These are phyloP conservation scores for Ageneiosus marmoratus DNA, from an alignment of 2,113 vertebrate species.

Conservation along the genomic window DNA sequence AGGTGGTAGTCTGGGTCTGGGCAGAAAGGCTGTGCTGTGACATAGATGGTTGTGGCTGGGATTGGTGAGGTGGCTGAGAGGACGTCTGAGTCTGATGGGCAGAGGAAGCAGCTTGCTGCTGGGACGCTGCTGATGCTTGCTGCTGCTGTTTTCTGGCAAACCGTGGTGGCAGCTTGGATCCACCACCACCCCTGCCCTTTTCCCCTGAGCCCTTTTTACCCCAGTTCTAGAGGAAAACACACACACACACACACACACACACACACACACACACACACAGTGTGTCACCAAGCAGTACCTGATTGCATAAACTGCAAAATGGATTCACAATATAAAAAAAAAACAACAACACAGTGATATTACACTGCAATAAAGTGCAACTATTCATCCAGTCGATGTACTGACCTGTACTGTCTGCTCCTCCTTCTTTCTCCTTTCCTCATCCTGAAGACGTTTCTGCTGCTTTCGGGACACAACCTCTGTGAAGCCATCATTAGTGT, in stretches of 20 bases:
- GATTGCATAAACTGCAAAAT: background rate
- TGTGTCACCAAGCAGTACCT: background rate
- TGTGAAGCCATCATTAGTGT: conserved; percentile 92
- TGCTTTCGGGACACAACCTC: conserved; percentile 98
- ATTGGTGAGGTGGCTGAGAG: conserved; percentile 48
- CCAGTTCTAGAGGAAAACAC: conserved; percentile 82
- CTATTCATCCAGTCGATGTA: background rate
- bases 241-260: too few relatives aligned
- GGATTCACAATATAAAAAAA: background rate
- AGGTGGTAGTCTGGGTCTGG: conserved; percentile 59
- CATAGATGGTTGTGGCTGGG: conserved; percentile 58
- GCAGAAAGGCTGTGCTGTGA: conserved; percentile 64
- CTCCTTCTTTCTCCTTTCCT: conserved; percentile 96
- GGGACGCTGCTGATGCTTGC: conserved; percentile 64
- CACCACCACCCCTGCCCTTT: conserved; percentile 86
- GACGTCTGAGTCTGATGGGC: conserved; percentile 42
- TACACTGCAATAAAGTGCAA: background rate
- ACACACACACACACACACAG: conserved; percentile 27
- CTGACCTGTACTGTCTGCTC: conserved; percentile 91
- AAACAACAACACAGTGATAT: too few relatives aligned
- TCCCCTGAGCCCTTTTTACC: conserved; percentile 90
- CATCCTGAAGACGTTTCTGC: conserved; percentile 96
- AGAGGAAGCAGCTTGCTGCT: conserved; percentile 61
- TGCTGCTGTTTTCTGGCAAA: conserved; percentile 96
- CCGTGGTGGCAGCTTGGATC: conserved; percentile 91